Evolutionary conservation across 1,140 invertebrate genomes (phyloP).

Genomic region (Pentalonia nigronervosa): DNA sequence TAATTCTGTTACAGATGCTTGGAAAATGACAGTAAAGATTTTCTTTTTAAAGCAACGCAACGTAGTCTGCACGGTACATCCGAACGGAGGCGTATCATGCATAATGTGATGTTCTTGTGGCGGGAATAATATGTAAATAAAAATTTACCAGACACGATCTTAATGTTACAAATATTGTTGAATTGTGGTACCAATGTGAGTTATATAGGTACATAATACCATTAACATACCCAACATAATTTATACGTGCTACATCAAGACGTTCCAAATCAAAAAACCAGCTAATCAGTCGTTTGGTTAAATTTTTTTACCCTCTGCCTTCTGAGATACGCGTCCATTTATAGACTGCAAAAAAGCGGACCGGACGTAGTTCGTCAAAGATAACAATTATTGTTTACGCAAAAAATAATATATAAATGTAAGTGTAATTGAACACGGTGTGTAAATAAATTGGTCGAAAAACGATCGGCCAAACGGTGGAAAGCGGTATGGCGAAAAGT

Average conservation of each 20-base stretch:
- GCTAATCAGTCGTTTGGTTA: background rate
- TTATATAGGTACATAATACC: background rate
- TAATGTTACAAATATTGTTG: background rate
- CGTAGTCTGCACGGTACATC: background rate
- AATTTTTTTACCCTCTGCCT: background rate
- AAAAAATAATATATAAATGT: constrained; percentile 3
- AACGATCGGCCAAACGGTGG: background rate
- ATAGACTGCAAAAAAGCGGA: background rate
- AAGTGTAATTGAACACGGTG: background rate
- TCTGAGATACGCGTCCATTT: background rate
- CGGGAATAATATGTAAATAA: background rate
- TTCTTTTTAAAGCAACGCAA: background rate
- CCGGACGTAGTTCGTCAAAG: background rate
- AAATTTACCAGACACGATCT: background rate
- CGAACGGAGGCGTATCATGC: background rate
- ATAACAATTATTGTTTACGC: background rate
- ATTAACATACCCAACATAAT: background rate
- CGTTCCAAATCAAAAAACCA: too few relatives aligned
- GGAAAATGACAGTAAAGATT: background rate
- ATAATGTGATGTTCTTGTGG: background rate
- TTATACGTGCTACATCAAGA: background rate
- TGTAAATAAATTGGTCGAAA: background rate
- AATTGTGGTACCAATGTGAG: background rate
- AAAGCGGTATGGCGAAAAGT: background rate
- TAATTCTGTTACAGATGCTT: background rate